Percentiles rank a stretch among this genome's conserved stretches.
phyloP scores from a whole-genome alignment of 2,797 vertebrate genomes.

The Sylvilagus floridanus region DNA sequence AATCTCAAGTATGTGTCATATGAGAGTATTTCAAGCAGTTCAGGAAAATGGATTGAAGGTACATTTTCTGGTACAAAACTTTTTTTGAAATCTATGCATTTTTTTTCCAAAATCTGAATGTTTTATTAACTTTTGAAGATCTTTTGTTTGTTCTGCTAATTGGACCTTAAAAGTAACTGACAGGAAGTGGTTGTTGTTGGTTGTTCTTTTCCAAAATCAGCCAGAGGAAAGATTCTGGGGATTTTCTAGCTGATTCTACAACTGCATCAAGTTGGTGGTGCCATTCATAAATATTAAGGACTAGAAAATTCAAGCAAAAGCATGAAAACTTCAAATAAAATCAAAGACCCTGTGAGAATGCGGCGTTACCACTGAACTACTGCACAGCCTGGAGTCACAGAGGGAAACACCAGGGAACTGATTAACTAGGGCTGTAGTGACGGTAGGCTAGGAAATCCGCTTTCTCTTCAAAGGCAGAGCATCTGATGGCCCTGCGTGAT shows the following conservation, averaged over 20 bases:
- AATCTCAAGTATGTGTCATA: neutral
- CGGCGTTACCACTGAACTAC: conserved; percentile 47
- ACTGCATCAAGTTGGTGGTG: conserved; percentile 24
- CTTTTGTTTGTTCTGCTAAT: neutral
- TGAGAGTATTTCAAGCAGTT: too few relatives aligned
- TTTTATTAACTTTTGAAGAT: too few relatives aligned
- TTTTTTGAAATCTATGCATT: too few relatives aligned
- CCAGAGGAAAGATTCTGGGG: conserved; percentile 2
- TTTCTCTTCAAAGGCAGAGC: conserved; percentile 75
- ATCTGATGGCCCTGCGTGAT: conserved; percentile 59
- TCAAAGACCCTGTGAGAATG: conserved; percentile 56
- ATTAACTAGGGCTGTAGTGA: conserved; percentile 67
- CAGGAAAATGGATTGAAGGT: too few relatives aligned
- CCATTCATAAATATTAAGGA: conserved; percentile 77
- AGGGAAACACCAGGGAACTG: conserved; percentile 72
- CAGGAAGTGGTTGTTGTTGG: neutral
- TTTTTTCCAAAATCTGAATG: too few relatives aligned
- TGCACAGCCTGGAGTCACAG: conserved; percentile 64
- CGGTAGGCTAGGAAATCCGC: conserved; percentile 45
- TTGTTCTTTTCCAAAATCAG: conserved; percentile 53
- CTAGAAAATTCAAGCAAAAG: conserved; percentile 66
- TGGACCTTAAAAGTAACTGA: conserved; percentile 40
- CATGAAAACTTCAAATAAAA: conserved; percentile 75
- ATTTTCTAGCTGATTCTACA: conserved; percentile 65
- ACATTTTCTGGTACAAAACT: too few relatives aligned